A percentile compares a stretch with the other conserved stretches of the same genome.
These are phyloP conservation scores for Ecliptopera silaceata DNA, from an alignment of 2,888 invertebrate genomes.

Conservation along the genomic window DNA sequence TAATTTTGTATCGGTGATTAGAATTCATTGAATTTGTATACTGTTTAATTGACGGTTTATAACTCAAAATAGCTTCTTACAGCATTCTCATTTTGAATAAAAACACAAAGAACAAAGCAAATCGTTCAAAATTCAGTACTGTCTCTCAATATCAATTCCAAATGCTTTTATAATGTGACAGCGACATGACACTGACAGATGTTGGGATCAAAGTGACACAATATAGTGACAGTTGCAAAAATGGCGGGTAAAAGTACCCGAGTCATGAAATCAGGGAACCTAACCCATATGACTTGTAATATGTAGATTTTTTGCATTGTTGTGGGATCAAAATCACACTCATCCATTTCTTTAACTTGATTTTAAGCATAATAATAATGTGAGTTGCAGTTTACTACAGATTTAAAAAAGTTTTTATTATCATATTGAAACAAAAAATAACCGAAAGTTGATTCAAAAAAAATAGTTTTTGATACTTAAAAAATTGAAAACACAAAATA, in stretches of 20 bases:
- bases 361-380: not conserved
- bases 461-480: too few relatives aligned
- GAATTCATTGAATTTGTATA: too few relatives aligned
- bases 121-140: not conserved
- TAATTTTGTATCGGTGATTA: too few relatives aligned
- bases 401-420: too few relatives aligned
- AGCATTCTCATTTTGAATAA: too few relatives aligned
- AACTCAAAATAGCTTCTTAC: too few relatives aligned
- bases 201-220: slow-evolving; percentile 24
- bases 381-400: not conserved
- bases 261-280: slow-evolving; percentile 19
- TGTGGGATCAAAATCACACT: not conserved
- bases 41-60: too few relatives aligned
- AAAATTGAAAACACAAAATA: too few relatives aligned
- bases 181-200: slow-evolving; percentile 16
- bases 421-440: too few relatives aligned
- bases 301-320: slow-evolving; percentile 26
- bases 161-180: slow-evolving; percentile 4
- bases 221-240: slow-evolving; percentile 7
- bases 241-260: slow-evolving; percentile 14
- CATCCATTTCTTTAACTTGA: not conserved
- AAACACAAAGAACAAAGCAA: not conserved
- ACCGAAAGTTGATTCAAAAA: too few relatives aligned
- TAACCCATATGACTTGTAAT: slow-evolving; percentile 18
- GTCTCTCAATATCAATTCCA: not conserved